Percentiles rank a stretch among this genome's conserved stretches.
These are phyloP conservation scores for Taphrorychus bicolor DNA, from an alignment of 2,888 invertebrate genomes.

Conservation along the genomic window DNA sequence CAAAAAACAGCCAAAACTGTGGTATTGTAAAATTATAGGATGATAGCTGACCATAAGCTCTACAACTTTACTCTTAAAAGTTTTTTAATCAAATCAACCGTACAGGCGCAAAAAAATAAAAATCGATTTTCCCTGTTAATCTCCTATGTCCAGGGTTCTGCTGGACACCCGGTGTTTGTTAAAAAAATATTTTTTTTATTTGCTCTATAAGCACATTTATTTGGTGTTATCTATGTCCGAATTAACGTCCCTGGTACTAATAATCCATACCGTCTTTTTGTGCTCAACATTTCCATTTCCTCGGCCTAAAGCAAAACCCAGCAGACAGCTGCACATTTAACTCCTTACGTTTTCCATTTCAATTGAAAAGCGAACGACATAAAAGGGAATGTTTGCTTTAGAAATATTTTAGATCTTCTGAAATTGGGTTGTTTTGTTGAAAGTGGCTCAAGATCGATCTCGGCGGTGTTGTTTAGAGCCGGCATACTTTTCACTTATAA, in stretches of 20 bases:
- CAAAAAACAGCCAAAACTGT: too few species aligned
- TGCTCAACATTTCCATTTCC: neutral
- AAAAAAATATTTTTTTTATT: too few species aligned
- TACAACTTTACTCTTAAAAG: too few species aligned
- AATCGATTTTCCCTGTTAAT: too few species aligned
- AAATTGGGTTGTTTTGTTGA: slow-evolving; percentile 5
- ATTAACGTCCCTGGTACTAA: neutral
- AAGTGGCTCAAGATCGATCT: slow-evolving; percentile 3
- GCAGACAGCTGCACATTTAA: neutral
- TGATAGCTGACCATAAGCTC: too few species aligned
- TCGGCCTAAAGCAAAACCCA: neutral
- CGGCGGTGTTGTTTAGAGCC: neutral
- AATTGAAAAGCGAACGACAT: neutral
- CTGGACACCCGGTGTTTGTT: too few species aligned
- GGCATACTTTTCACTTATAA: neutral
- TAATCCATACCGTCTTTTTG: neutral
- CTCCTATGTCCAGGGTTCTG: too few species aligned
- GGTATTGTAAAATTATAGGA: too few species aligned
- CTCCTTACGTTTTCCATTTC: neutral
- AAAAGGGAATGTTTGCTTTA: slow-evolving; percentile 1
- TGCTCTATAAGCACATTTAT: too few species aligned
- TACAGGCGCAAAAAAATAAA: too few species aligned
- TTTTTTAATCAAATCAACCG: too few species aligned
- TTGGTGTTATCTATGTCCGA: neutral
- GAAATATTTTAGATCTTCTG: slow-evolving; percentile 1